phyloP scores from a whole-genome alignment of 1,140 invertebrate genomes.

The Sitobion miscanthi region DNA sequence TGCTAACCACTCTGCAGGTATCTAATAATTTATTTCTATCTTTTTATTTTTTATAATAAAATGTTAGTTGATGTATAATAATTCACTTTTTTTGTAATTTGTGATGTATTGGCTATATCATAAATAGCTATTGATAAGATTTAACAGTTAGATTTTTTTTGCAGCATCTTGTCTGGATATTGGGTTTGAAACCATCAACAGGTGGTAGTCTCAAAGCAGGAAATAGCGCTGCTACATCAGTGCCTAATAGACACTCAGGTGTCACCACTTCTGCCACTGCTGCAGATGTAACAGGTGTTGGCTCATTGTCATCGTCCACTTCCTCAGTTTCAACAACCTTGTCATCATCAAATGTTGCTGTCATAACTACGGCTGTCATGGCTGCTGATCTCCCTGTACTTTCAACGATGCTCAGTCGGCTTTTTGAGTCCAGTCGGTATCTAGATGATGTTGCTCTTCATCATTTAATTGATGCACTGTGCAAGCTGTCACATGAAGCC shows the following conservation, averaged over 20 bases:
- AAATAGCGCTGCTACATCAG: constrained; percentile 69
- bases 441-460: constrained; percentile 94
- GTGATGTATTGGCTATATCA: background rate
- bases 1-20: constrained; percentile 85
- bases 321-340: constrained; percentile 69
- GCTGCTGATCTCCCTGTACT: constrained; percentile 92
- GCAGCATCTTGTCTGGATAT: constrained; percentile 95
- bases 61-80: background rate
- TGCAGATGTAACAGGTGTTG: background rate
- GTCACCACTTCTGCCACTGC: background rate
- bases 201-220: constrained; percentile 88
- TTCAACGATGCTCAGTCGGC: constrained; percentile 88
- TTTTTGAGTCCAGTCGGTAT: constrained; percentile 94
- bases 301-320: background rate
- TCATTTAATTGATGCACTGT: constrained; percentile 95
- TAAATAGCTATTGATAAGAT: background rate
- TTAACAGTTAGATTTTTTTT: constrained; percentile 52
- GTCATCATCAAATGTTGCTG: constrained; percentile 65
- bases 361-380: constrained; percentile 94
- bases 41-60: background rate
- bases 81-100: background rate
- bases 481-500: constrained; percentile 94
- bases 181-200: constrained; percentile 93
- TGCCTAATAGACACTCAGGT: background rate
- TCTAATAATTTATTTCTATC: background rate